Percentiles rank a stretch among this genome's conserved stretches.
phyloP scores from a whole-genome alignment of 2,888 invertebrate species.

The Pegoplata infirma region DNA sequence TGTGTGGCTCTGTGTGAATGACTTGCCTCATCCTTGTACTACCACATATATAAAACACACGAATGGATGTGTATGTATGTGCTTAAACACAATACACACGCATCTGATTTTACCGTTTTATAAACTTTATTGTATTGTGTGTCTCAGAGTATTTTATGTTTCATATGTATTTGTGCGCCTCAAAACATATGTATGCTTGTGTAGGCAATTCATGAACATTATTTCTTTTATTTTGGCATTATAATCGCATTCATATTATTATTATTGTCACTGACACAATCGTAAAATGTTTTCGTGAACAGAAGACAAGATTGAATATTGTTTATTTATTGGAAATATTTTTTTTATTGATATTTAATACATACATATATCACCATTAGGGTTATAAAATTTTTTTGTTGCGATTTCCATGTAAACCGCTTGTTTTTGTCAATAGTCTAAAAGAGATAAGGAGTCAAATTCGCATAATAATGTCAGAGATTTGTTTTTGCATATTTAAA shows the following conservation, averaged over 20 bases:
- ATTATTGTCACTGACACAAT: conserved; percentile 51
- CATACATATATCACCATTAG: conserved; percentile 21
- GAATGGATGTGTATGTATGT: not conserved
- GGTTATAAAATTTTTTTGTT: not conserved
- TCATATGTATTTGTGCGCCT: not conserved
- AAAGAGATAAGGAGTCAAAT: too few relatives aligned
- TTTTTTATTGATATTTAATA: conserved; percentile 40
- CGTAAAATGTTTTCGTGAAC: conserved; percentile 37
- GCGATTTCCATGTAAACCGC: too few relatives aligned
- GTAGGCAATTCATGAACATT: conserved; percentile 29
- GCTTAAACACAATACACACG: not conserved
- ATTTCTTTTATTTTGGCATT: conserved; percentile 27
- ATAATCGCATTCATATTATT: conserved; percentile 34
- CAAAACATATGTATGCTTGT: not conserved
- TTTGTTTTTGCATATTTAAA: too few relatives aligned
- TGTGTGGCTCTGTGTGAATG: not conserved
- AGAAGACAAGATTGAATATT: conserved; percentile 26
- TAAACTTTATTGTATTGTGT: not conserved
- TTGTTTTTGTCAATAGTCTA: too few relatives aligned
- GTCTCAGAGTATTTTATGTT: not conserved
- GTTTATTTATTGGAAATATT: conserved; percentile 5
- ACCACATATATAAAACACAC: not conserved
- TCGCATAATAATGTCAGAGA: too few relatives aligned
- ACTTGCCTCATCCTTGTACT: not conserved
- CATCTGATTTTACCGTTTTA: not conserved